phyloP scores from a whole-genome alignment of 2,888 invertebrate genomes.

The Trachelus iudaicus region DNA sequence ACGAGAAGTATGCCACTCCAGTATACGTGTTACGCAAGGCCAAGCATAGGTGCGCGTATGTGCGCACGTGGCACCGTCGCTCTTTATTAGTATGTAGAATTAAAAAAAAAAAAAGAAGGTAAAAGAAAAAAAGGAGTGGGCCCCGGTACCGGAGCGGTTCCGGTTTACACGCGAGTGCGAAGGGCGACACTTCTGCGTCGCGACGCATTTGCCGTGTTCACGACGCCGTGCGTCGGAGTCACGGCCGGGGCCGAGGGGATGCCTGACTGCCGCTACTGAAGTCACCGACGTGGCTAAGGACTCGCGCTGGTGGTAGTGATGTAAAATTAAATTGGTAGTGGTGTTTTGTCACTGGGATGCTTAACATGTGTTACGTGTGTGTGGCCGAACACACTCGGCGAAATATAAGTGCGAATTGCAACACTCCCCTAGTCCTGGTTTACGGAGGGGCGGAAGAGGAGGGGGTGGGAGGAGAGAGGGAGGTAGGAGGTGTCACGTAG shows the following conservation, averaged over 20 bases:
- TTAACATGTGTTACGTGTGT: background rate
- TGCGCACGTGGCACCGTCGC: background rate
- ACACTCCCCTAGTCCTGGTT: slow-evolving; percentile 70
- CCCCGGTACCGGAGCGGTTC: background rate
- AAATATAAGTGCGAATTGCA: slow-evolving; percentile 76
- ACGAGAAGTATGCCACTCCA: background rate
- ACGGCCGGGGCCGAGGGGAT: background rate
- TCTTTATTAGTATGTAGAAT: background rate
- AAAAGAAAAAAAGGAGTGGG: background rate
- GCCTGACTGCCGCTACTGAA: background rate
- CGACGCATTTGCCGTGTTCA: slow-evolving; percentile 44
- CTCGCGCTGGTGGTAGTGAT: background rate
- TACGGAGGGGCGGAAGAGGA: slow-evolving; percentile 27
- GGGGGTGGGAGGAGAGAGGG: slow-evolving; percentile 26
- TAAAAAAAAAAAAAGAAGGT: background rate
- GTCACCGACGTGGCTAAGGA: background rate
- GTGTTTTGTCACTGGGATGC: background rate
- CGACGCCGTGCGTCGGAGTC: slow-evolving; percentile 29
- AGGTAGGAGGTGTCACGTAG: slow-evolving; percentile 48
- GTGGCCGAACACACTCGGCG: slow-evolving; percentile 67
- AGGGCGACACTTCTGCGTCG: slow-evolving; percentile 56
- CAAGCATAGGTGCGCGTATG: background rate
- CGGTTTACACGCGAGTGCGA: slow-evolving; percentile 45
- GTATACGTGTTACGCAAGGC: background rate
- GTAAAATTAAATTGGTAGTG: background rate